Base-by-base conservation (phyloP, 2,888 invertebrate genomes). In the Merodon equestris region DNA sequence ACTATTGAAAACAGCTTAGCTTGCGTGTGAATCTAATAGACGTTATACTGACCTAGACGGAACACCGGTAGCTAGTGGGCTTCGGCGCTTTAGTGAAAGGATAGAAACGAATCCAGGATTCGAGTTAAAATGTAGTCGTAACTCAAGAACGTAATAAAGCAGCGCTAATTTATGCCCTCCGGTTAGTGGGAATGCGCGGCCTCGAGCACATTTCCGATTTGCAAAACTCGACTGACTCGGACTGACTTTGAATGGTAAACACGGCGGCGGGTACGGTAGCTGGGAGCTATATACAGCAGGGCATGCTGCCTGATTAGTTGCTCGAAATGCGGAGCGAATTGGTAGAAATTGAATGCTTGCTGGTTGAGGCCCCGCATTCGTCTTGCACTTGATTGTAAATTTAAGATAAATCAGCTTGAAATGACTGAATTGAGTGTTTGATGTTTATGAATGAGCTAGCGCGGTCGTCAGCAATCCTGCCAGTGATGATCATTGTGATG, bases 61-160 rank as follows among this genome's bases (percentile, higher is more conserved):
- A 50, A 19, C 19, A 9, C 54, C 42, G 14, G 56, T 48, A 15
- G 60, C 51, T 7, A 0, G 17, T 17, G 7, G 9, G 13, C n/a
- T 34, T 13, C 13, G 1, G 1, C 4, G 27, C n/a, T 14, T 18
- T 0, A 4, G 17, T 34, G 27, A 7, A 27, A 27, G 7, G 7
- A 27, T 27, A 7, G 27, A 27, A 27, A 27, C 7, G 27, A 27
- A 27, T 7, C 7, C 7, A 7, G 9, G 19, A 47, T 15, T 40
- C 19, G 38, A 45, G 42, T 17, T 17, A 27, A 40, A 66, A 54
- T 58, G 58, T 40, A 58, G 58, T 60, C 66, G 66, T 76, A 71
- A 60, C 76, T 76, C 18, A 76, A 13, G 58, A 42, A 38, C 58
- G 75, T 75, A 75, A 70, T 64, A 71, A 63, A 57, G 51, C 64